Conservation (phyloP, 2,797 vertebrate species). For the Macrochelys suwanniensis region DNA sequence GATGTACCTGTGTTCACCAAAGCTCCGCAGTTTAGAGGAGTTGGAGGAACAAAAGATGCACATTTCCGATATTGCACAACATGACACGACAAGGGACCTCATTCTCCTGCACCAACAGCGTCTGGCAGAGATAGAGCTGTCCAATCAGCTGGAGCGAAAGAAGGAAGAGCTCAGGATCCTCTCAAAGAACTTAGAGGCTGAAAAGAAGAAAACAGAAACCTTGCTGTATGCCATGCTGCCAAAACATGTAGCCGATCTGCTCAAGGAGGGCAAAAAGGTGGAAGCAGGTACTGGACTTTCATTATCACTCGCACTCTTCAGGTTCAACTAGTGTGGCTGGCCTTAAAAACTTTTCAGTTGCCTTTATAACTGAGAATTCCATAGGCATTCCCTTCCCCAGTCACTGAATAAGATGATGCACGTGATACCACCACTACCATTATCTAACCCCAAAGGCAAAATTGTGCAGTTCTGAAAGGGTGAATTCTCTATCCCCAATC, state of each 20-base stretch:
- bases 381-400: neutral
- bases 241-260: constrained; percentile 84
- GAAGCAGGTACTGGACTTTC: constrained; percentile 76
- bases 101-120: constrained; percentile 87
- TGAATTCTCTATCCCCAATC: neutral
- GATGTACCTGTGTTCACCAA: constrained; percentile 84
- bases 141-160: constrained; percentile 87
- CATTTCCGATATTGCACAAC: constrained; percentile 83
- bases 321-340: neutral
- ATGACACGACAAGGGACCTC: constrained; percentile 83
- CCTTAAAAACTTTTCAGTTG: neutral
- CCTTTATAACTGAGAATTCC: neutral
- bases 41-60: constrained; percentile 82
- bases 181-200: constrained; percentile 80
- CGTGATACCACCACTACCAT: neutral
- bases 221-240: constrained; percentile 86
- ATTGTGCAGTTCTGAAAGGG: neutral
- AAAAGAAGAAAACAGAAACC: constrained; percentile 87
- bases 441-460: neutral
- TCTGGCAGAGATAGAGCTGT: constrained; percentile 85
- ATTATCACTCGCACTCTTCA: neutral
- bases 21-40: constrained; percentile 84
- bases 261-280: constrained; percentile 85
- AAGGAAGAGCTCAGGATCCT: constrained; percentile 87
- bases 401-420: neutral